Evolutionary conservation across 2,797 vertebrate species (phyloP).

Genomic region (Falco biarmicus): DNA sequence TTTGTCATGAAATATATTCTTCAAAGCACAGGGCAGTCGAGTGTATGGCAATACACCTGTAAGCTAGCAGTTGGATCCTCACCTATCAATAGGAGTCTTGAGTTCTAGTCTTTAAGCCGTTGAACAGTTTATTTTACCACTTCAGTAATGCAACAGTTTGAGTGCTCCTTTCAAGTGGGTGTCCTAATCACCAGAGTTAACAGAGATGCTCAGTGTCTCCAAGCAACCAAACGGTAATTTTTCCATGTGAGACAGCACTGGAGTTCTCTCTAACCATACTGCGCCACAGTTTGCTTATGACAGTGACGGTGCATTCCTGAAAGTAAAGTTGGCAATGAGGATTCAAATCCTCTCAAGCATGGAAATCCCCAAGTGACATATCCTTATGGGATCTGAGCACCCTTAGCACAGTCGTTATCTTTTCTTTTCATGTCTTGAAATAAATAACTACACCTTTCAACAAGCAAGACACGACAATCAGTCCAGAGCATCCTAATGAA

Average conservation of each 20-base stretch:
- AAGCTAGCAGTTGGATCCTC: background rate
- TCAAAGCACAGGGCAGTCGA: background rate
- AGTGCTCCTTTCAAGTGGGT: background rate
- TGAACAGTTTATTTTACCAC: background rate
- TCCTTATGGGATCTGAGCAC: background rate
- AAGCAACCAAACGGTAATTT: background rate
- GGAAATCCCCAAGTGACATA: background rate
- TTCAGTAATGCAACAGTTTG: background rate
- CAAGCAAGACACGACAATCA: background rate
- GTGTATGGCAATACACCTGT: background rate
- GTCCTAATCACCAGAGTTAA: background rate
- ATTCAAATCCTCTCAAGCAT: background rate
- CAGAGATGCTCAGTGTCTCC: background rate
- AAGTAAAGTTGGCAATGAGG: background rate
- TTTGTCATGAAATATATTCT: background rate
- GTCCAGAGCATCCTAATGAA: background rate
- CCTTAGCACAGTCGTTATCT: background rate
- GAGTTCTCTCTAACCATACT: background rate
- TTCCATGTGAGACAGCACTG: background rate
- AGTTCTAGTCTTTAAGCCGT: background rate
- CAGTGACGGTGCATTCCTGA: background rate
- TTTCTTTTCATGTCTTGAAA: background rate
- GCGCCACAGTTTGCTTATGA: accelerated
- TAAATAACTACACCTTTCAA: background rate
- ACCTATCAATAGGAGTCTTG: background rate